Conservation (phyloP, 2,797 vertebrate genomes). For the Enteromius thamalakanensis region DNA sequence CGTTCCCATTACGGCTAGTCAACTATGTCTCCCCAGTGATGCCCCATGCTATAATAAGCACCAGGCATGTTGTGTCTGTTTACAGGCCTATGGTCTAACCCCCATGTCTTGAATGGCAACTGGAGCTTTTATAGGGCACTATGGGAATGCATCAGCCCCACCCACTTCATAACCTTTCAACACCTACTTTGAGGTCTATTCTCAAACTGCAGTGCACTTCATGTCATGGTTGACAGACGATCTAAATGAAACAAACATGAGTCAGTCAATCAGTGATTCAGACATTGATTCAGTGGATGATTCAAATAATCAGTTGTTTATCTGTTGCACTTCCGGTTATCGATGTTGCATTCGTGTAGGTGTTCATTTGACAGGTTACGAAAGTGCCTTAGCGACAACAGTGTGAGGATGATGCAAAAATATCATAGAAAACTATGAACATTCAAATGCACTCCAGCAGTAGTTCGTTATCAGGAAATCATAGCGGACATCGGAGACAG, state of each 20-base stretch:
- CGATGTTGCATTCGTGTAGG: slow-evolving; percentile 8
- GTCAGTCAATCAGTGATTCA: slow-evolving; percentile 40
- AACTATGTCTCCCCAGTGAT: slow-evolving; percentile 32
- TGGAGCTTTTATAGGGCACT: background rate
- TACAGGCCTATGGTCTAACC: slow-evolving; percentile 31
- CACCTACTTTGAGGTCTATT: slow-evolving; percentile 33
- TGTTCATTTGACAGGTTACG: background rate
- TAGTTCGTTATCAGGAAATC: background rate
- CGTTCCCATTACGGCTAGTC: slow-evolving; percentile 20
- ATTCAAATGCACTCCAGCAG: background rate
- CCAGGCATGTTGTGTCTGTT: slow-evolving; percentile 50
- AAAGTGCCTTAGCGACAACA: background rate
- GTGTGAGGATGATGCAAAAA: background rate
- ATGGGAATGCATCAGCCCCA: background rate
- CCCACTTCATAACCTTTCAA: slow-evolving; percentile 17
- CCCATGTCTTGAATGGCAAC: slow-evolving; percentile 21
- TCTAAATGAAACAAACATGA: slow-evolving; percentile 29
- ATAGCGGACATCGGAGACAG: background rate
- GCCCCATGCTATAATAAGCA: slow-evolving; percentile 51
- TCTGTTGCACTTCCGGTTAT: background rate
- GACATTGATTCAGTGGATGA: slow-evolving; percentile 31
- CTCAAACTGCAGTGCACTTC: slow-evolving; percentile 14
- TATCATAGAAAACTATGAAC: background rate
- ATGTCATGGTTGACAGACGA: slow-evolving; percentile 29
- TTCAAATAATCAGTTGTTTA: slow-evolving; percentile 31